phyloP scores from a whole-genome alignment of 2,888 invertebrate genomes.

The Cantharis rustica region DNA sequence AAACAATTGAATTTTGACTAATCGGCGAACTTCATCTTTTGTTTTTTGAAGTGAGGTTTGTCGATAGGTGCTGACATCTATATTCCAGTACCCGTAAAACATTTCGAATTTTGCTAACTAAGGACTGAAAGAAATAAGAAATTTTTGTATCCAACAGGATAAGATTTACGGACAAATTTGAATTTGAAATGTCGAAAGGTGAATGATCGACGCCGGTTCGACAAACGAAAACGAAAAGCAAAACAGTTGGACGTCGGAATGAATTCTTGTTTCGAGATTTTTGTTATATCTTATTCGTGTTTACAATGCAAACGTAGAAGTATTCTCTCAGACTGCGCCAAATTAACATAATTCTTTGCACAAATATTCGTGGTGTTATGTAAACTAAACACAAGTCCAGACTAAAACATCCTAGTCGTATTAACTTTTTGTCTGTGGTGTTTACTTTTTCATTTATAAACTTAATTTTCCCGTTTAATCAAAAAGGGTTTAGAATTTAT shows the following conservation, averaged over 20 bases:
- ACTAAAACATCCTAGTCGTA: not conserved
- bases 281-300: not conserved
- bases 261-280: not conserved
- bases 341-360: not conserved
- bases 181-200: not conserved
- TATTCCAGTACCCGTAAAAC: not conserved
- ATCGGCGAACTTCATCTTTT: not conserved
- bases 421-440: not conserved
- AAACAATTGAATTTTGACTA: not conserved
- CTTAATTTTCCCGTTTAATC: not conserved
- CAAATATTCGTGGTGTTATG: not conserved
- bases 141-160: not conserved
- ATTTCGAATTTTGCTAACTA: not conserved
- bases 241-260: not conserved
- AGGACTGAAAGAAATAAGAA: not conserved
- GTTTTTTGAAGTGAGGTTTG: not conserved
- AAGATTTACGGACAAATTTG: not conserved
- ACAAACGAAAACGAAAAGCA: not conserved
- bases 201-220: not conserved
- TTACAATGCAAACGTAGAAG: not conserved
- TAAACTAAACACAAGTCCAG: not conserved
- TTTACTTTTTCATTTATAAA: not conserved
- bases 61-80: not conserved
- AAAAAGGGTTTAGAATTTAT: not conserved
- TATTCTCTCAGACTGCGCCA: not conserved